A percentile compares a stretch with the other conserved stretches of the same genome.
phyloP scores from a whole-genome alignment of 2,113 vertebrate species.

The rat (Rattus norvegicus) region DNA sequence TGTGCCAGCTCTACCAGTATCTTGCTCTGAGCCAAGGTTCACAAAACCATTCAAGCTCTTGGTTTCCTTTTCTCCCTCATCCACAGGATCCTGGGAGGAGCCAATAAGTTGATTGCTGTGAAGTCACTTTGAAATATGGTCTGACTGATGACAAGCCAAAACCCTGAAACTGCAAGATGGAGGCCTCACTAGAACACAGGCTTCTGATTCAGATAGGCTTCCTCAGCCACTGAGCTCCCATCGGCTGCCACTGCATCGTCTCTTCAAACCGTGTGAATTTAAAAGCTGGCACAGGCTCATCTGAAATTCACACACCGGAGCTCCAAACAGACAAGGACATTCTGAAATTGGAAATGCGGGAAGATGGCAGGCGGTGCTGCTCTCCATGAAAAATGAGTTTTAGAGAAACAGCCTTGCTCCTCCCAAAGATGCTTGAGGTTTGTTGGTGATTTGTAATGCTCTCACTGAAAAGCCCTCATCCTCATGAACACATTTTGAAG shows the following conservation, averaged over 20 bases:
- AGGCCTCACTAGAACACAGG: not conserved
- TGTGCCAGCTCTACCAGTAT: not conserved
- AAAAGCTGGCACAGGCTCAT: slow-evolving; percentile 6
- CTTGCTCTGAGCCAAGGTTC: not conserved
- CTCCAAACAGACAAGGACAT: slow-evolving; percentile 61
- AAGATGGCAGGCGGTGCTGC: slow-evolving; percentile 45
- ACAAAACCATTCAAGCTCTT: slow-evolving; percentile 11
- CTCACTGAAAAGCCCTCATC: slow-evolving; percentile 64
- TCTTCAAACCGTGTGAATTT: slow-evolving; percentile 13
- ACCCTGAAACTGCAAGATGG: not conserved
- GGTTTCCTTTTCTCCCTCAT: not conserved
- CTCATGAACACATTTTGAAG: slow-evolving; percentile 72
- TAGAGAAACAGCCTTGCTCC: slow-evolving; percentile 6
- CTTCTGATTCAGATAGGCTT: slow-evolving; percentile 24
- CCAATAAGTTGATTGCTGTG: slow-evolving; percentile 13
- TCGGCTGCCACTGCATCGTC: slow-evolving; percentile 56
- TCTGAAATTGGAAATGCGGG: slow-evolving; percentile 31
- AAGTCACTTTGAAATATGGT: slow-evolving; percentile 70
- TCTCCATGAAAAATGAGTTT: slow-evolving; percentile 69
- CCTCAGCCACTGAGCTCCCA: not conserved
- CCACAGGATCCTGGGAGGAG: slow-evolving; percentile 12
- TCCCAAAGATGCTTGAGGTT: slow-evolving; percentile 52
- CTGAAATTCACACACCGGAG: slow-evolving; percentile 50
- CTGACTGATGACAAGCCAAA: slow-evolving; percentile 11
- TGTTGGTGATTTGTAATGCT: slow-evolving; percentile 72